Evolutionary conservation across 1,140 invertebrate species (phyloP).

Genomic region (Mizuhopecten yessoensis): DNA sequence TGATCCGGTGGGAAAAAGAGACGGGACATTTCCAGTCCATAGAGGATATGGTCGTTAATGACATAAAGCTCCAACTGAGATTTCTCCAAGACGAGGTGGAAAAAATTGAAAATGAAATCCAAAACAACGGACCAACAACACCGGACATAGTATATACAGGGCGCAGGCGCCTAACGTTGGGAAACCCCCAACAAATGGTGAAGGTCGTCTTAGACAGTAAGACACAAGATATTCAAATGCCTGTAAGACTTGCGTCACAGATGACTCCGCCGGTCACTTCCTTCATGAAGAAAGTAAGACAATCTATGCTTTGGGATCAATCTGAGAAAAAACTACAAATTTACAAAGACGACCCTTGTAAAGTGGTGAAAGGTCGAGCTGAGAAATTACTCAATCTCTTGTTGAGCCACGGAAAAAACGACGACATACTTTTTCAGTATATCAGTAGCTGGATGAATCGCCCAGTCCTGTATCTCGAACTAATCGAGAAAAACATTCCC

Average conservation of each 20-base stretch:
- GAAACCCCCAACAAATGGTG: background rate
- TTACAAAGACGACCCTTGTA: slow-evolving; percentile 42
- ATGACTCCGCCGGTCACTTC: background rate
- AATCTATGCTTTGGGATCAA: background rate
- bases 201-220: background rate
- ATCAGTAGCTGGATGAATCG: slow-evolving; percentile 60
- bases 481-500: slow-evolving; percentile 64
- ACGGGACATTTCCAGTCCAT: slow-evolving; percentile 43
- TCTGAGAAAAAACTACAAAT: background rate
- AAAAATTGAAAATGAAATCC: background rate
- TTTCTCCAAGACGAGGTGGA: background rate
- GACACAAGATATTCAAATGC: background rate
- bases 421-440: slow-evolving; percentile 52
- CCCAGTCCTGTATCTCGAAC: slow-evolving; percentile 55
- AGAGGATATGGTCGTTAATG: slow-evolving; percentile 12
- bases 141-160: background rate
- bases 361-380: slow-evolving; percentile 42
- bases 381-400: slow-evolving; percentile 55
- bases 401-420: slow-evolving; percentile 19
- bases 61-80: background rate
- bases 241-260: background rate
- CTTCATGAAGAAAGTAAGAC: slow-evolving; percentile 1
- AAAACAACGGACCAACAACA: background rate
- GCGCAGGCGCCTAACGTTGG: background rate
- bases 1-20: slow-evolving; percentile 58